phyloP scores from a whole-genome alignment of 2,797 vertebrate genomes.

The Spea hammondii region DNA sequence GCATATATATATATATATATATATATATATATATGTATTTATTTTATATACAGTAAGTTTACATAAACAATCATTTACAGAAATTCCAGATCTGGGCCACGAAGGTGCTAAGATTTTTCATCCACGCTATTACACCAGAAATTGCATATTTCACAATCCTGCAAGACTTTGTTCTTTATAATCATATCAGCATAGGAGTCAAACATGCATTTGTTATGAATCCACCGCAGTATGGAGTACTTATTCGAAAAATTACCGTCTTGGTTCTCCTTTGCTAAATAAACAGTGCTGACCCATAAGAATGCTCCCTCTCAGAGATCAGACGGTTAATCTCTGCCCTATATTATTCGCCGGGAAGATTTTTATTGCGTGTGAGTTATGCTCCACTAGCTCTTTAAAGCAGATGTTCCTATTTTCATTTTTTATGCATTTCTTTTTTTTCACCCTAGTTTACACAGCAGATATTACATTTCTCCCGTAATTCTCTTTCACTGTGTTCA shows the following conservation, averaged over 20 bases:
- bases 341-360: neutral
- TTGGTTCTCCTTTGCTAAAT: neutral
- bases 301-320: conserved; percentile 1
- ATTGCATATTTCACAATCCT: conserved; percentile 2
- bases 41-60: too few relatives aligned
- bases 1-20: too few relatives aligned
- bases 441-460: neutral
- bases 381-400: neutral
- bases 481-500: too few relatives aligned
- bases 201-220: conserved; percentile 8
- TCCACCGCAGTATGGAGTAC: neutral
- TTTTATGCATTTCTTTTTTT: neutral
- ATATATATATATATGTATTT: too few relatives aligned
- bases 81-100: neutral
- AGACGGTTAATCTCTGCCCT: conserved; percentile 29
- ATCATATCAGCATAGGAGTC: conserved; percentile 10
- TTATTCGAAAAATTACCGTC: neutral
- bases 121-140: neutral
- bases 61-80: too few relatives aligned
- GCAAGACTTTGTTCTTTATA: conserved; percentile 13
- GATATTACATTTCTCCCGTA: too few relatives aligned
- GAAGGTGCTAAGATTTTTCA: neutral
- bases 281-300: conserved; percentile 18
- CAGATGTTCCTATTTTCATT: neutral
- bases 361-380: neutral